phyloP scores from a whole-genome alignment of 2,797 vertebrate species.

The Picus viridis region DNA sequence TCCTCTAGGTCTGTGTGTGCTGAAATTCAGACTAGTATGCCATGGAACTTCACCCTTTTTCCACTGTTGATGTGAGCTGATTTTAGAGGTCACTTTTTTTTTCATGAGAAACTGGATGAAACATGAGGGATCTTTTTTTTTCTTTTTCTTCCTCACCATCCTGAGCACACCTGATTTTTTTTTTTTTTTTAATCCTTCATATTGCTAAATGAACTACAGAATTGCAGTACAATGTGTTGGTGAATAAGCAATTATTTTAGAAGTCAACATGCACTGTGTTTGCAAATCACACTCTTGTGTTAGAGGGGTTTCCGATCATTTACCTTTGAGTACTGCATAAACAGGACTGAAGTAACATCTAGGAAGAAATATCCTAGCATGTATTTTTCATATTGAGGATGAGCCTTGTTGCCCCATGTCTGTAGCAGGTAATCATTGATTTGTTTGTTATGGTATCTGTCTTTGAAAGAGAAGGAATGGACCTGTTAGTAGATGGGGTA shows the following conservation, averaged over 20 bases:
- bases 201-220: background rate
- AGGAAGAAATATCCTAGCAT: background rate
- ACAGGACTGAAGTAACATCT: background rate
- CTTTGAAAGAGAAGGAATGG: background rate
- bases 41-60: background rate
- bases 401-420: background rate
- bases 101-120: background rate
- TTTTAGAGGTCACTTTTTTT: background rate
- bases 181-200: conserved; percentile 10
- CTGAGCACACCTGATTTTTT: background rate
- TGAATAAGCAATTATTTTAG: conserved; percentile 22
- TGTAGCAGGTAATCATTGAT: background rate
- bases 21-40: background rate
- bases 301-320: conserved; percentile 3
- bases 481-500: background rate
- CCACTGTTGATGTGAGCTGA: background rate
- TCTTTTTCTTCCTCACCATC: background rate
- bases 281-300: conserved; percentile 31
- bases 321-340: background rate
- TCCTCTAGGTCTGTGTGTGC: background rate
- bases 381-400: background rate
- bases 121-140: background rate
- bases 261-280: conserved; percentile 28
- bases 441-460: background rate
- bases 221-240: background rate